A percentile compares a stretch with the other conserved stretches of the same genome.
These are phyloP conservation scores for Oikopleura dioica DNA, from an alignment of 23 tunicate species.

Conservation along the genomic window DNA sequence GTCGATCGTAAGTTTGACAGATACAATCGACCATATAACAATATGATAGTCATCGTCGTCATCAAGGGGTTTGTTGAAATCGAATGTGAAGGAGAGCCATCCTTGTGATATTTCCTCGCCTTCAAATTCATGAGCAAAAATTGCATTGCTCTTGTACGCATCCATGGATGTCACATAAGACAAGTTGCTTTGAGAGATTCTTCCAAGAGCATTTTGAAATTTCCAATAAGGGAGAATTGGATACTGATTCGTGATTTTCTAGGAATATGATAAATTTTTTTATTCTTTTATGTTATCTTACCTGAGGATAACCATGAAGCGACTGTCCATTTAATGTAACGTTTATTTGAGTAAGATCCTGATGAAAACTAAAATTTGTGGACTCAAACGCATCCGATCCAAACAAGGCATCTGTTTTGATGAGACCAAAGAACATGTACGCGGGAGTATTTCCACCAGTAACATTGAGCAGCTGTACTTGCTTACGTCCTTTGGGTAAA, in stretches of 20 bases:
- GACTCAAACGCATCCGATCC: neutral
- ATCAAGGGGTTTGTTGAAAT: too few species aligned
- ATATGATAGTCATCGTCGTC: too few species aligned
- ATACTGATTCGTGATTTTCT: too few species aligned
- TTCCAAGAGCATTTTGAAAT: neutral
- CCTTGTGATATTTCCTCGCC: too few species aligned
- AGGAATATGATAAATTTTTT: too few species aligned
- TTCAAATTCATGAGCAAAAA: conserved; percentile 3
- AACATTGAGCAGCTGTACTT: neutral
- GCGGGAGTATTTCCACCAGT: neutral
- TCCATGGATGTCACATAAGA: too few species aligned
- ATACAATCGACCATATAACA: too few species aligned
- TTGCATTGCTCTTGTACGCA: too few species aligned
- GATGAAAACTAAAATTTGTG: neutral
- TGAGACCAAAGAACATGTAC: neutral
- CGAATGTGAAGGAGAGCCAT: too few species aligned
- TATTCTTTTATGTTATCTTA: too few species aligned
- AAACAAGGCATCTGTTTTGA: neutral
- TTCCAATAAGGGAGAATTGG: neutral
- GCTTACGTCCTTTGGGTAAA: neutral
- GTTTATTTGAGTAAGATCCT: neutral
- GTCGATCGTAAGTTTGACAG: too few species aligned
- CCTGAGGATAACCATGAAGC: conserved; percentile 3
- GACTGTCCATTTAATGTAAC: neutral
- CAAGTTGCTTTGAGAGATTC: neutral